phyloP scores from a whole-genome alignment of 2,797 vertebrate species.

The Cercopithecus hamlyni region DNA sequence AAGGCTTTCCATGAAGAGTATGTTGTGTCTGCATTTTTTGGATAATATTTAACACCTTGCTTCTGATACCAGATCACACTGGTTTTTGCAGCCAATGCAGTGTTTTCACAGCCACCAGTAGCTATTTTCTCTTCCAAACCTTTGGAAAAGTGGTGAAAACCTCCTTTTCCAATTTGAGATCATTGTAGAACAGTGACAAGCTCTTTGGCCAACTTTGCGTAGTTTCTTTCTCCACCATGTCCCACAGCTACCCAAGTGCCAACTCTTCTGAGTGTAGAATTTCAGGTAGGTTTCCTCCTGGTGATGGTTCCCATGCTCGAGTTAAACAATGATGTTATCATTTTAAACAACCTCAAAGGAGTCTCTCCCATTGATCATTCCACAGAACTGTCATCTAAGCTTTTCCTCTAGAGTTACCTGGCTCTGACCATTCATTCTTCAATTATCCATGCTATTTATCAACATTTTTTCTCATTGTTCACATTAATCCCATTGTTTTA shows the following conservation, averaged over 20 bases:
- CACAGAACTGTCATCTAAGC: neutral
- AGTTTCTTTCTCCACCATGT: neutral
- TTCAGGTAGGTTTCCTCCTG: neutral
- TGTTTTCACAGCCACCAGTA: neutral
- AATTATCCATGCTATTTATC: conserved; percentile 46
- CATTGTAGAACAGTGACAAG: neutral
- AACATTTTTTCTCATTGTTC: conserved; percentile 10
- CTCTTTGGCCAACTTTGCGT: neutral
- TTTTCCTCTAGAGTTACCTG: neutral
- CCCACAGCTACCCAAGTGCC: neutral
- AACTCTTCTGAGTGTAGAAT: neutral
- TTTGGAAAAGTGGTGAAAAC: conserved; percentile 29
- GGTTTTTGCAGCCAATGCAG: neutral
- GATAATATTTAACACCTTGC: neutral
- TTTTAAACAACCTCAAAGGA: neutral
- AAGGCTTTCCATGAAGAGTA: neutral
- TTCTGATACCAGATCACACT: neutral
- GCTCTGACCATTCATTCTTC: conserved; percentile 21
- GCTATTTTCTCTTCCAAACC: neutral
- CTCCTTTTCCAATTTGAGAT: neutral
- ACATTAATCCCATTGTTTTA: conserved; percentile 19
- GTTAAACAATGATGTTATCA: conserved; percentile 16
- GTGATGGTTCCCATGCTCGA: neutral
- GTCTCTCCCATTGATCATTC: neutral
- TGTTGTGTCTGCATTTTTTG: neutral